Evolutionary conservation across 2,797 vertebrate species (phyloP), one percentile per base, ranked within the genome.

Genomic region (Rhinatrema bivittatum): DNA sequence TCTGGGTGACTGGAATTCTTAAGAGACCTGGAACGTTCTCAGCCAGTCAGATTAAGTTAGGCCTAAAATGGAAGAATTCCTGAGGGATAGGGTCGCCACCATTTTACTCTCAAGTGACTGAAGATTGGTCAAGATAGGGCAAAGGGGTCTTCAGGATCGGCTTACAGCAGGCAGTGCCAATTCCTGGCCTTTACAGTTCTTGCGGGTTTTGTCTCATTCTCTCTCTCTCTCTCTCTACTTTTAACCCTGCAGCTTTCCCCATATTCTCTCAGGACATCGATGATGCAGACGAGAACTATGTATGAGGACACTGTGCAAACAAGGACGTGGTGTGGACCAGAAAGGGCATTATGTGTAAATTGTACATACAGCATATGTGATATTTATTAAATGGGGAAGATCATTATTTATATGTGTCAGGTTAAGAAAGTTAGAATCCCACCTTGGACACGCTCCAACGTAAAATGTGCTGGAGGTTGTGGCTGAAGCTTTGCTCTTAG

Each of bases 301-400:
- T 84, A 60, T 84, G 79, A 82, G 53, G 40, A 25, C 43, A 35
- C 42, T 27, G 30, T 32, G 32, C 37, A 18, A 37, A 36, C 29
- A 10, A 3, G 4, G 25, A 32, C 36, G 32, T 19, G 2, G 23
- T 44, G 45, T 53, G 45, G 20, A 56, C 60, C 65, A 62, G 53
- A 42, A 59, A 68, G 76, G 71, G 72, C 77, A 74, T 78, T 75
- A 77, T 91, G 85, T 91, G 82, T 76, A 91, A 90, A 88, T 78
- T 93, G 91, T 92, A 92, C 84, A 91, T 91, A 91, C 65, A 84
- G 78, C 81, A 79, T 84, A 81, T 64, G 53, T 67, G 69, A 80
- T 95, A 97, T 97, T 97, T 97, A 97, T 97, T 96, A 79, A 86
- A 85, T 82, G 81, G 76, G 78, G 82, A 63, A 55, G 75, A 50